Evolutionary conservation across 1,140 invertebrate species (phyloP), one percentile per base, ranked within the genome.

Genomic region (Drosophila ironensis): DNA sequence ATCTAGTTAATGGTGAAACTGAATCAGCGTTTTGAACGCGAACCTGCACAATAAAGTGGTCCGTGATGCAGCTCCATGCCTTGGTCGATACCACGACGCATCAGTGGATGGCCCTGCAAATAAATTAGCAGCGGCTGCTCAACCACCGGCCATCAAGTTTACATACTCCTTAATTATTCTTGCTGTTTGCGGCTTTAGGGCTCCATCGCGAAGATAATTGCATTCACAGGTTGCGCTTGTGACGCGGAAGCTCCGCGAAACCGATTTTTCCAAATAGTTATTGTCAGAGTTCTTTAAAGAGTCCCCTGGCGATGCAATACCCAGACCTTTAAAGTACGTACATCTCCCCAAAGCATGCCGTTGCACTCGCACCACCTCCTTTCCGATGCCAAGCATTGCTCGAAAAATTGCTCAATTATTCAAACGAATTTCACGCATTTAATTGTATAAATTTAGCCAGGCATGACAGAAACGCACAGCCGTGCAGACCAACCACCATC

Each of bases 1-100:
- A 89, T 89, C 87, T 88, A 74, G 78, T 88, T 89, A 89, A 89
- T 89, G 87, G 88, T 88, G 87, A 89, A 88, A 87, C 87, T 89
- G 87, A 89, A 89, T 89, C 87, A 89, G 87, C 87, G 72, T 87
- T 89, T 89, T 84, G 74, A 89, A 72, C 87, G 87, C 88, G 56
- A 67, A 71, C 81, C 72, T 84, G 82, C 75, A 78, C 87, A 88
- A 75, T 70, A 66, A 72, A 73, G 71, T 72, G 69, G 44, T 66
- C 40, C 12, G 19, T 7, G 27, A 4, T 41, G 40, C 9, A 14
- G 24, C 9, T 16, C 20, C 35, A 30, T 12, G 24, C 41, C 20
- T 20, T 0, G 33, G 14, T 37, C 33, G 44, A 33, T 33, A 12
- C 57, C 40, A 44, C 37, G 64, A 66, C 59, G 63, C 73, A 78